Conservation (phyloP, 1,140 invertebrate species). For the Bombus sylvicola region DNA sequence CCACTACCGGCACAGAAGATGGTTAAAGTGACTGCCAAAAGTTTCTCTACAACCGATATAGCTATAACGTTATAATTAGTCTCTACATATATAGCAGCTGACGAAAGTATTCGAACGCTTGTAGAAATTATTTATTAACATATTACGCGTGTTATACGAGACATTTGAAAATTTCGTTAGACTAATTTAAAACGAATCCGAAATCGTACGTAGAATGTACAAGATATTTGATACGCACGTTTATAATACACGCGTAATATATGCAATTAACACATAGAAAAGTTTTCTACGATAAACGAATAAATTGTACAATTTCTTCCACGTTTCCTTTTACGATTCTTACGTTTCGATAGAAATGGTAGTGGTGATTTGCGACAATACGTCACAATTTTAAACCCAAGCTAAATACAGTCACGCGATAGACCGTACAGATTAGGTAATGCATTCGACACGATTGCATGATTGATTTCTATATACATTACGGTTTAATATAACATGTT, state of each 20-base stretch:
- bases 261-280: too few relatives aligned
- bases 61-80: not conserved
- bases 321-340: too few relatives aligned
- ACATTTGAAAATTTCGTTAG: not conserved
- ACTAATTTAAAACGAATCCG: too few relatives aligned
- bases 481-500: constrained; percentile 30
- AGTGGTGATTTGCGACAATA: not conserved
- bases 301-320: too few relatives aligned
- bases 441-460: not conserved
- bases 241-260: too few relatives aligned
- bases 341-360: not conserved
- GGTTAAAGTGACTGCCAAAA: not conserved
- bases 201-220: too few relatives aligned
- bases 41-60: not conserved
- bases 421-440: constrained; percentile 2
- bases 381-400: not conserved
- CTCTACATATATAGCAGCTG: not conserved
- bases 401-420: not conserved
- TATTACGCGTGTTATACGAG: not conserved
- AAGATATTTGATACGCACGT: too few relatives aligned
- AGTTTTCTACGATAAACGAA: too few relatives aligned
- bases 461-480: constrained; percentile 38
- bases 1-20: not conserved
- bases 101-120: not conserved
- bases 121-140: not conserved